A percentile compares a stretch with the other conserved stretches of the same genome.
Evolutionary conservation across 2,113 vertebrate genomes (phyloP).

Genomic region (Amia ocellicauda): DNA sequence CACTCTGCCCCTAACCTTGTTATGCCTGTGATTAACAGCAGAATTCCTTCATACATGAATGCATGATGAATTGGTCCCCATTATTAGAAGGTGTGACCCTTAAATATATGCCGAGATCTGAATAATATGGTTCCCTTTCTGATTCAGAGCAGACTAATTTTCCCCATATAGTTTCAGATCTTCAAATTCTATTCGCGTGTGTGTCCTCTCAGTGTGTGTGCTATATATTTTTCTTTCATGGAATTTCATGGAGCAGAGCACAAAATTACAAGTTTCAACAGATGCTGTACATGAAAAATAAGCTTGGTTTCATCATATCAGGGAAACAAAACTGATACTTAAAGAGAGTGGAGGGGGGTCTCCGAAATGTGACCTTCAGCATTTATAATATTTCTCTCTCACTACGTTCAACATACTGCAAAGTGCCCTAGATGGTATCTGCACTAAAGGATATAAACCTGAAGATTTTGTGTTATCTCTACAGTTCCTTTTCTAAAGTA

Average conservation of each 20-base stretch:
- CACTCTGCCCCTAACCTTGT: no score
- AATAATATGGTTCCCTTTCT: no score
- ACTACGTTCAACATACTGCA: not conserved
- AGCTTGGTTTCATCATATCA: not conserved
- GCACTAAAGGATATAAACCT: conserved; percentile 13
- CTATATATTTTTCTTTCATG: no score
- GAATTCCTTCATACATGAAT: no score
- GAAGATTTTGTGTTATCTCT: not conserved
- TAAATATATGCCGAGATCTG: no score
- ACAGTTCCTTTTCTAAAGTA: not conserved
- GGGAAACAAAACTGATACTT: not conserved
- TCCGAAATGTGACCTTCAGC: conserved; percentile 17
- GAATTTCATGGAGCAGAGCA: conserved; percentile 7
- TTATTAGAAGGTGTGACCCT: no score
- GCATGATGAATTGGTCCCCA: no score
- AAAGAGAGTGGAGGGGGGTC: not conserved
- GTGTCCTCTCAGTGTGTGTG: no score
- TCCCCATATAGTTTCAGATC: no score
- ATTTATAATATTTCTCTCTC: conserved; percentile 11
- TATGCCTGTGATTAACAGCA: no score
- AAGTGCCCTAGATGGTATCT: not conserved
- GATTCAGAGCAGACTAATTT: no score
- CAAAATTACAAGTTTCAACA: not conserved
- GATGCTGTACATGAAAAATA: conserved; percentile 1
- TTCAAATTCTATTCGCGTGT: no score